Base-by-base conservation (phyloP, 2,113 vertebrate genomes). In the Gorilla gorilla region DNA sequence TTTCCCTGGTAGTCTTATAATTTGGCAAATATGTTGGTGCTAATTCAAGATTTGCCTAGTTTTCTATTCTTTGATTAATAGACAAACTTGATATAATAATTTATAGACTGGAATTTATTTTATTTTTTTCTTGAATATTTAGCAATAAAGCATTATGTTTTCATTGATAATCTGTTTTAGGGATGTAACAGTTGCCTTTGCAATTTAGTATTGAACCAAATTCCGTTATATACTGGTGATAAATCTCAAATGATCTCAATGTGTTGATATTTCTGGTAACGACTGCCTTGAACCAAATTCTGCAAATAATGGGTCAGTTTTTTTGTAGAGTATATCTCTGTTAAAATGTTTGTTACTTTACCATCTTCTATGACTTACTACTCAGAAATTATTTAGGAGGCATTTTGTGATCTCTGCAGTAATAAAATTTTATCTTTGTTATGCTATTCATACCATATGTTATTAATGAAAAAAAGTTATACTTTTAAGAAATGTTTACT, bases 301-400 rank as follows among this genome's bases (percentile, higher is more conserved):
- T 96, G 5, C 50, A 43, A 48, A 4, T 82, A 90, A 66, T 0
- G 0, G 16, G 2, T 52, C 22, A 45, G 52, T 76, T 92, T 48
- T 93, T 70, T 68, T 22, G 43, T 82, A 57, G 30, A 89, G 25
- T 89, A 3, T 10, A 68, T 45, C 11, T 91, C 4, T 89, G 50
- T 45, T 96, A 89, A 81, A 85, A 18, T 86, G 8, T 89, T 94
- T 89, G 2, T 82, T 95, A 9, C 96, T 96, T 97, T 94, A 89
- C 43, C 6, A n/a, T 94, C 6, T 14, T 12, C 18, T 61, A 3
- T 81, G 43, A 43, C 40, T 93, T 98, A 59, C 32, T 93, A 89
- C 38, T 78, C 57, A 78, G 79, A 89, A 95, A 25, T 70, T 18
- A 43, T 89, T 97, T 55, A 93, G n/a, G 40, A 48, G 9, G 1